Evolutionary conservation across 2,888 invertebrate genomes (phyloP).

Genomic region (Aelia acuminata): DNA sequence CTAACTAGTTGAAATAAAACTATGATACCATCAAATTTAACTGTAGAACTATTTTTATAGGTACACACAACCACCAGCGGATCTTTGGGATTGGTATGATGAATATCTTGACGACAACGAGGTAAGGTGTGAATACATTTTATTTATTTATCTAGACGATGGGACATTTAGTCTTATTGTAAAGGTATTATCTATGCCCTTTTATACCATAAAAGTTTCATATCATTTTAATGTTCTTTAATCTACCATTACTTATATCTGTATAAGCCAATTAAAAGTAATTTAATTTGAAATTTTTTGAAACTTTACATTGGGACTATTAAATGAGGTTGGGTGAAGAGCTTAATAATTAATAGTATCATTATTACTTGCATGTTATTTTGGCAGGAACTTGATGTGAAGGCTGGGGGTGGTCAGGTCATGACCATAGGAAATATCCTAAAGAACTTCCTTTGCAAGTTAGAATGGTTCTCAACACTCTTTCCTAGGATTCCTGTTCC

Average conservation of each 20-base stretch:
- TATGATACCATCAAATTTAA: not conserved
- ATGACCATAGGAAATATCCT: constrained; percentile 95
- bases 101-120: constrained; percentile 96
- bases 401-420: constrained; percentile 95
- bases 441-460: constrained; percentile 91
- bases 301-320: constrained; percentile 56
- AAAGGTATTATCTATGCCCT: constrained; percentile 44
- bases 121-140: constrained; percentile 70
- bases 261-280: not conserved
- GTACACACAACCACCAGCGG: constrained; percentile 96
- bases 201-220: not conserved
- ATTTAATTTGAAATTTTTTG: not conserved
- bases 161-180: constrained; percentile 58
- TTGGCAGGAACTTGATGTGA: constrained; percentile 91
- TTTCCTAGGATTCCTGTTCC: constrained; percentile 99
- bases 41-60: constrained; percentile 71
- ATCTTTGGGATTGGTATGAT: constrained; percentile 97
- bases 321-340: not conserved
- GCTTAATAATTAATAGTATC: constrained; percentile 10
- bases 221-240: not conserved
- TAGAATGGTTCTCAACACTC: constrained; percentile 99
- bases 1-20: not conserved
- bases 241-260: not conserved
- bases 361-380: constrained; percentile 57
- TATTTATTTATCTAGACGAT: constrained; percentile 39